These are phyloP conservation scores for Meliscaeva auricollis DNA, from an alignment of 2,888 invertebrate genomes.

Conservation along the genomic window DNA sequence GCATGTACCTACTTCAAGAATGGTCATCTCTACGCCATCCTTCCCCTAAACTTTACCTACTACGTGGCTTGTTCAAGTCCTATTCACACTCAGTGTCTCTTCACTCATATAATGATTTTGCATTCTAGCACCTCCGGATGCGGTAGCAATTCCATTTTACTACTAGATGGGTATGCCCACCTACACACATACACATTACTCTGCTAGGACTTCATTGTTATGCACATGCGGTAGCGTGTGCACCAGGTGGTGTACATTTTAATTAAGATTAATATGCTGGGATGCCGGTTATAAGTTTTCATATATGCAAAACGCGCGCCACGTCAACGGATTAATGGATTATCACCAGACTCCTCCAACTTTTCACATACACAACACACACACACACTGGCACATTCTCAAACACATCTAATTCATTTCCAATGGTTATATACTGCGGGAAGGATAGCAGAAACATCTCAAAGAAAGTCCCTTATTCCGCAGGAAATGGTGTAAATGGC, in stretches of 20 bases:
- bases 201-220: constrained; percentile 72
- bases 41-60: too few species aligned
- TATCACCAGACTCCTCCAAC: constrained; percentile 48
- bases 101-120: constrained; percentile 10
- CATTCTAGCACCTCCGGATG: not conserved
- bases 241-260: constrained; percentile 73
- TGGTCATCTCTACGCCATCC: constrained; percentile 61
- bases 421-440: constrained; percentile 9
- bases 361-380: not conserved
- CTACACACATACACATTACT: too few species aligned
- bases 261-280: constrained; percentile 74
- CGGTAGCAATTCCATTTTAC: constrained; percentile 42
- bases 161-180: constrained; percentile 30
- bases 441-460: constrained; percentile 17
- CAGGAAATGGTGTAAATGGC: constrained; percentile 42
- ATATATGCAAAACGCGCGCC: constrained; percentile 71
- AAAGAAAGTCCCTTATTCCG: constrained; percentile 10
- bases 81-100: constrained; percentile 14
- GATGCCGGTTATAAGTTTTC: constrained; percentile 63
- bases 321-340: constrained; percentile 72
- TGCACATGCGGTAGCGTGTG: constrained; percentile 61
- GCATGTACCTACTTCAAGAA: constrained; percentile 12
- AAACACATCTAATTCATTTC: too few species aligned
- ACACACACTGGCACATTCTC: too few species aligned
- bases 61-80: not conserved